Percentiles rank a stretch among this genome's conserved stretches.
phyloP scores from a whole-genome alignment of 2,797 vertebrate species.

The Darevskia mixta region DNA sequence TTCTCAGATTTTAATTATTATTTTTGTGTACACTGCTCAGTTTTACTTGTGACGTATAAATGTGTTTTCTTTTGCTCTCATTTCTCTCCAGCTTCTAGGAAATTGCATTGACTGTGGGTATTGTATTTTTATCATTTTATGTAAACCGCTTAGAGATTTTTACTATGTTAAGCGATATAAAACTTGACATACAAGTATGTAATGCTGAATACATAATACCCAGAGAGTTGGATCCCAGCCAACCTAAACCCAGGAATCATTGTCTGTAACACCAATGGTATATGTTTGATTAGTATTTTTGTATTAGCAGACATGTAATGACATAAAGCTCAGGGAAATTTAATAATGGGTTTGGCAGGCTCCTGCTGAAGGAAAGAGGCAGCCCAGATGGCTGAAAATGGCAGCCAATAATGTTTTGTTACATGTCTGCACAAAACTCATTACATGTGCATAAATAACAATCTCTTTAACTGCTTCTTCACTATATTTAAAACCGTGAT shows the following conservation, averaged over 20 bases:
- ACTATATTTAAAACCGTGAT: constrained; percentile 61
- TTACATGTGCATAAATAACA: constrained; percentile 60
- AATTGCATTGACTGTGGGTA: no score
- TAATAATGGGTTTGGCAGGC: constrained; percentile 65
- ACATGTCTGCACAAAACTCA: constrained; percentile 69
- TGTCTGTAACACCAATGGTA: constrained; percentile 26
- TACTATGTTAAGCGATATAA: no score
- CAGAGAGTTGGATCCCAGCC: constrained; percentile 33
- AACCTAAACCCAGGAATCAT: constrained; percentile 14
- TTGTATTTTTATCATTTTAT: no score
- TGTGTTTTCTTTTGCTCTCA: no score
- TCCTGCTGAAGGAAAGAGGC: constrained; percentile 51
- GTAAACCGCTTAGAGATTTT: no score
- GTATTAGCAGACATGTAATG: constrained; percentile 43
- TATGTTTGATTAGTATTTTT: constrained; percentile 49
- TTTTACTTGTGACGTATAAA: no score
- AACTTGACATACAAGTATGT: background rate
- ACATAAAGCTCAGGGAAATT: constrained; percentile 58
- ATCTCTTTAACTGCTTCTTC: constrained; percentile 36
- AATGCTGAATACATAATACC: background rate
- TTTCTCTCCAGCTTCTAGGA: no score
- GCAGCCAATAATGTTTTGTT: constrained; percentile 71
- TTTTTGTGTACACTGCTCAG: no score
- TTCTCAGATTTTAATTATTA: no score
- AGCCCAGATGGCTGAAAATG: constrained; percentile 73